Conservation (phyloP, 2,797 vertebrate genomes). For the Sebastes diaconus region DNA sequence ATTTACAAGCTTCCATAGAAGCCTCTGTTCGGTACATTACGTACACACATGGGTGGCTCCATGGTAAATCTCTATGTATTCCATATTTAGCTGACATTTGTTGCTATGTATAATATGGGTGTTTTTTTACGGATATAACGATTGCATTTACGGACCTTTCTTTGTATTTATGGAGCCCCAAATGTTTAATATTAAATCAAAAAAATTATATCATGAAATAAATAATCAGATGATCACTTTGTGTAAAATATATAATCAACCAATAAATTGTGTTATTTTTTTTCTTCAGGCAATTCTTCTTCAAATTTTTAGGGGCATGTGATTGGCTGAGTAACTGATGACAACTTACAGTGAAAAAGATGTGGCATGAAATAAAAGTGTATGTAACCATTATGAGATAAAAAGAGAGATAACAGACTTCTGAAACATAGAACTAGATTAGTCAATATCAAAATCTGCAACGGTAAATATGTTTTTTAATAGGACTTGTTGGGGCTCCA, state of each 20-base stretch:
- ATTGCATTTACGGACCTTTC: not conserved
- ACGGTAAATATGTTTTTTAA: too few relatives aligned
- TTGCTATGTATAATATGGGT: not conserved
- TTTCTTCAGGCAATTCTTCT: not conserved
- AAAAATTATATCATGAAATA: not conserved
- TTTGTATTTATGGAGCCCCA: not conserved
- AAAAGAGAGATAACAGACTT: not conserved
- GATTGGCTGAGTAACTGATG: not conserved
- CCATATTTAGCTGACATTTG: not conserved
- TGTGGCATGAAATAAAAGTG: not conserved
- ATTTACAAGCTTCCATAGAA: constrained; percentile 62
- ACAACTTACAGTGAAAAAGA: not conserved
- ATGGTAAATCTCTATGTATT: not conserved
- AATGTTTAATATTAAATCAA: not conserved
- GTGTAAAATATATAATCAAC: not conserved
- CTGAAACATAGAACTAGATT: not conserved
- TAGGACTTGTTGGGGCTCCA: not conserved
- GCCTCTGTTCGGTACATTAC: constrained; percentile 38
- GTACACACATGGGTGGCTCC: constrained; percentile 32
- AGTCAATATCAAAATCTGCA: not conserved
- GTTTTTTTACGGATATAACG: not conserved
- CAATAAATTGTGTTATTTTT: not conserved
- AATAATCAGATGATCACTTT: not conserved
- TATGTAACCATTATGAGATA: not conserved
- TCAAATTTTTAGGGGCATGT: not conserved